These are phyloP conservation scores for Poecilus cupreus DNA, from an alignment of 2,888 invertebrate genomes.

Conservation along the genomic window DNA sequence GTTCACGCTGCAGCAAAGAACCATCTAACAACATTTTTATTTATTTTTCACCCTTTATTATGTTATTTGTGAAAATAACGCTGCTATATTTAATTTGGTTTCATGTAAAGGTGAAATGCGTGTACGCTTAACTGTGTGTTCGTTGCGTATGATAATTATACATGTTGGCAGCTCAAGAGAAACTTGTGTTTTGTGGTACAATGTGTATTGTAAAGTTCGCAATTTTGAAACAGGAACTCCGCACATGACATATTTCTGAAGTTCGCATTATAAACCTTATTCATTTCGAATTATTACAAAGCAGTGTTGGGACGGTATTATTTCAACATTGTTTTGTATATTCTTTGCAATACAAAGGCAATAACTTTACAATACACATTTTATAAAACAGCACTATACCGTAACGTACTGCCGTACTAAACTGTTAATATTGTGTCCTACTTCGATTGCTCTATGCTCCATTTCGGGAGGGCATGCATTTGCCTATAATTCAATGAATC, in stretches of 20 bases:
- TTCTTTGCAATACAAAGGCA: too few relatives aligned
- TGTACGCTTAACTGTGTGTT: background rate
- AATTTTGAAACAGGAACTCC: background rate
- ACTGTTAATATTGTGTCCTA: too few relatives aligned
- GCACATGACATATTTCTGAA: background rate
- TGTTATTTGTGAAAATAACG: background rate
- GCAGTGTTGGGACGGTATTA: too few relatives aligned
- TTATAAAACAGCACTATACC: too few relatives aligned
- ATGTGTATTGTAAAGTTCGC: background rate
- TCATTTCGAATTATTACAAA: too few relatives aligned
- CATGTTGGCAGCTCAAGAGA: background rate
- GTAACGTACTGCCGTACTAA: too few relatives aligned
- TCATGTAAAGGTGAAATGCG: background rate
- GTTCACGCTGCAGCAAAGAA: background rate
- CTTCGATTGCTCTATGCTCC: too few relatives aligned
- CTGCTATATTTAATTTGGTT: background rate
- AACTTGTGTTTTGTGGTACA: background rate
- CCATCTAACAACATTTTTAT: background rate
- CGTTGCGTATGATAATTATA: background rate
- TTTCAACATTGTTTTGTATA: too few relatives aligned
- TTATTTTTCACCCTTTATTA: background rate
- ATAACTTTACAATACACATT: too few relatives aligned
- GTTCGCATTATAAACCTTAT: too few relatives aligned
- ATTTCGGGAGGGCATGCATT: too few relatives aligned
- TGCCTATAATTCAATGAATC: too few relatives aligned